Evolutionary conservation across 2,113 vertebrate species (phyloP).

Genomic region (Salminus brasiliensis): DNA sequence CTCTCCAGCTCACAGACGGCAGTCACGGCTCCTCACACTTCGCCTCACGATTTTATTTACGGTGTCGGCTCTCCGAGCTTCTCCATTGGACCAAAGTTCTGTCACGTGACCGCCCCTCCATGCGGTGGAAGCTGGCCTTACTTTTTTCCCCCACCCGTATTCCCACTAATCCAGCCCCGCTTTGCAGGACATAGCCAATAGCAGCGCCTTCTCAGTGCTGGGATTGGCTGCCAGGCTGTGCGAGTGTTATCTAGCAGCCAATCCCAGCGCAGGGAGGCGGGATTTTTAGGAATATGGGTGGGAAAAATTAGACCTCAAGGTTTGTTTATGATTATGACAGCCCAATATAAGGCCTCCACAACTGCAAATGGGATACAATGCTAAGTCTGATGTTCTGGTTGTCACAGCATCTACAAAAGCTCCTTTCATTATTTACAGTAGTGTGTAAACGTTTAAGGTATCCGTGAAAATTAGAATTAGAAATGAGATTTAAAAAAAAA

Average conservation of each 20-base stretch:
- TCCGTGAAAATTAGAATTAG: too few relatives aligned
- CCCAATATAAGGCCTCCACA: too few relatives aligned
- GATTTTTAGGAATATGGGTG: background rate
- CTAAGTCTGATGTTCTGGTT: too few relatives aligned
- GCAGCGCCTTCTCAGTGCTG: background rate
- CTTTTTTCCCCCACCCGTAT: background rate
- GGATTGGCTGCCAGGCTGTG: background rate
- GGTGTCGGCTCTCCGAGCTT: slow-evolving; percentile 45
- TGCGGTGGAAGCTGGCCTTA: background rate
- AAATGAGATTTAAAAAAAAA: too few relatives aligned
- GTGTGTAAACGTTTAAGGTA: too few relatives aligned
- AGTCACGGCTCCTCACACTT: background rate
- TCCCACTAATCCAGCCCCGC: background rate
- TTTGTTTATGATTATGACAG: too few relatives aligned
- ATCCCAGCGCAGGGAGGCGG: background rate
- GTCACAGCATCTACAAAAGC: too few relatives aligned
- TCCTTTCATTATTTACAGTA: too few relatives aligned
- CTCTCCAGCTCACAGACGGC: background rate
- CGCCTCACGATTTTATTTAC: slow-evolving; percentile 4
- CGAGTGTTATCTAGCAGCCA: background rate
- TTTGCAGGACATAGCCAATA: background rate
- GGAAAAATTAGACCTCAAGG: background rate
- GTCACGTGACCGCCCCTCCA: slow-evolving; percentile 34
- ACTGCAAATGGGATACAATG: too few relatives aligned
- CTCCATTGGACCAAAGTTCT: slow-evolving; percentile 74